phyloP scores from a whole-genome alignment of 1,140 invertebrate species.

The Pseudomyrmex gracilis region DNA sequence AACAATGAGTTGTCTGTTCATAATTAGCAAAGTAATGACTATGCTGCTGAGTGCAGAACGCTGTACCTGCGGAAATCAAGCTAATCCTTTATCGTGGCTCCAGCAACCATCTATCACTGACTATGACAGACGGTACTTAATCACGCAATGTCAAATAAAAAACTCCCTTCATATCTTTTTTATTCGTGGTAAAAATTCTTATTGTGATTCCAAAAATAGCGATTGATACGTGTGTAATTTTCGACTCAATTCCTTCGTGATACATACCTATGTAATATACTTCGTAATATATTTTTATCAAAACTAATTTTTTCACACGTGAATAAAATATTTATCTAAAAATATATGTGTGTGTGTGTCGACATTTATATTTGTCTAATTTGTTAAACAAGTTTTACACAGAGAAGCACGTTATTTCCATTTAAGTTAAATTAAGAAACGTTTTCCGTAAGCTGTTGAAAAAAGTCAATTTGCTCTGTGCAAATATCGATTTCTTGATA shows the following conservation, averaged over 20 bases:
- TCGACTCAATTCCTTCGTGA: background rate
- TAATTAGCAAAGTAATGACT: slow-evolving; percentile 65
- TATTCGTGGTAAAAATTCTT: slow-evolving; percentile 45
- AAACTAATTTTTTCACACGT: background rate
- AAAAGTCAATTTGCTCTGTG: slow-evolving; percentile 9
- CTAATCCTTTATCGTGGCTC: slow-evolving; percentile 57
- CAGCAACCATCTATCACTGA: slow-evolving; percentile 61
- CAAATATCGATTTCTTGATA: slow-evolving; percentile 11
- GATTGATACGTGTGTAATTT: background rate
- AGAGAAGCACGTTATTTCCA: no score
- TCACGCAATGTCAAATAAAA: slow-evolving; percentile 57
- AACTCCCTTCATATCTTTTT: slow-evolving; percentile 52
- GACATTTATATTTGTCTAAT: background rate
- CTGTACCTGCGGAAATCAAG: slow-evolving; percentile 66
- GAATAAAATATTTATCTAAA: background rate
- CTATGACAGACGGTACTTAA: slow-evolving; percentile 64
- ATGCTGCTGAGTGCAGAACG: slow-evolving; percentile 67
- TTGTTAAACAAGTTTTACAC: background rate
- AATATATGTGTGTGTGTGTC: no score
- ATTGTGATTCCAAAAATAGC: slow-evolving; percentile 2
- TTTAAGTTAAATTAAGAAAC: background rate
- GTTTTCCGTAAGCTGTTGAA: slow-evolving; percentile 3
- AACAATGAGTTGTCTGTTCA: slow-evolving; percentile 57
- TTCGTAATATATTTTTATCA: no score
- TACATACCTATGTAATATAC: no score